These are phyloP conservation scores for Phalangium opilio DNA, from an alignment of 2,888 invertebrate genomes.

Conservation along the genomic window DNA sequence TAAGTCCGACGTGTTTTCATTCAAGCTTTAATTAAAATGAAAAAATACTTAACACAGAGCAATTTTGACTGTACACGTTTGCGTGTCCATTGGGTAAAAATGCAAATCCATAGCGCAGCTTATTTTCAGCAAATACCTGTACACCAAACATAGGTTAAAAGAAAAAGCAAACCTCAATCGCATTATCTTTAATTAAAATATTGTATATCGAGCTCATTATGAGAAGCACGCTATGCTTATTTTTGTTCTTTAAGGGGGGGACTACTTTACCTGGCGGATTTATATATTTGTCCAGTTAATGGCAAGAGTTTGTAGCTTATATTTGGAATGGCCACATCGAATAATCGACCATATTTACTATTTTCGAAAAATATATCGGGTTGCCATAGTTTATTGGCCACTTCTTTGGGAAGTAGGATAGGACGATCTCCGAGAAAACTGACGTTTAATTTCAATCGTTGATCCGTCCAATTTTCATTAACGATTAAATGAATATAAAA, in stretches of 20 bases:
- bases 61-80: neutral
- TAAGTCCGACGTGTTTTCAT: too few species aligned
- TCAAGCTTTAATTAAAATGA: too few species aligned
- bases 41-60: neutral
- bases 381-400: neutral
- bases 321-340: neutral
- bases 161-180: too few species aligned
- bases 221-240: too few species aligned
- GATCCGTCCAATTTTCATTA: neutral
- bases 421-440: neutral
- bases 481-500: neutral
- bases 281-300: too few species aligned
- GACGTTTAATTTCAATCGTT: neutral
- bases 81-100: neutral
- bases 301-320: neutral
- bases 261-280: too few species aligned
- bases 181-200: too few species aligned
- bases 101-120: neutral
- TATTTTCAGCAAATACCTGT: neutral
- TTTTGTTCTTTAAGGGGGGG: too few species aligned
- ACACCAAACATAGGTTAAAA: too few species aligned
- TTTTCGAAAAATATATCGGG: neutral
- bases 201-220: too few species aligned
- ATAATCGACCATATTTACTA: neutral
- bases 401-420: neutral